Evolutionary conservation across 1,140 invertebrate species (phyloP), one percentile per base, ranked within the genome.

Genomic region (Zaprionus taronus): DNA sequence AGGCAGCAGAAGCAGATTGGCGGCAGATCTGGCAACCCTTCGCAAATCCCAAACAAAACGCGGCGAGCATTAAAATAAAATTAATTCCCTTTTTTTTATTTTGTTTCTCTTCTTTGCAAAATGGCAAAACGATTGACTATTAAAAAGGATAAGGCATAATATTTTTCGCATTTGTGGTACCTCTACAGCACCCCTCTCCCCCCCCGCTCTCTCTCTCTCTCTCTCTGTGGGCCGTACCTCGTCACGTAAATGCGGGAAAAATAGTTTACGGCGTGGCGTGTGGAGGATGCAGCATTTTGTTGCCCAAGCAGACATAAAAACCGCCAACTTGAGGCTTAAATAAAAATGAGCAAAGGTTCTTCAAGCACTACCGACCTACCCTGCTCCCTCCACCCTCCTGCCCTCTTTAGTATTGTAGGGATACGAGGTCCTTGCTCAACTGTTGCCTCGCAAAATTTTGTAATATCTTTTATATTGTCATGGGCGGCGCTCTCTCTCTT

Each of bases 81-180:
- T 89, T 89, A 89, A 89, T 89, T 79, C 69, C 28, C 28, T 24
- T 55, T 49, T 49, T 66, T 34, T 38, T 61, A 56, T 57, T 58
- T 65, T 38, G 4, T 44, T 31, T 17, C 17, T 57, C 24, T 57
- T 36, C 44, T 60, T 63, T 47, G 60, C 51, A 57, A 84, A 89
- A 90, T 90, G 79, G 81, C 72, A 80, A 90, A 89, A 89, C 81
- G 85, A 89, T 89, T 90, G 85, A 89, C 85, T 89, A 89, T 89
- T 89, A 90, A 85, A 89, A 90, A 64, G 85, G 85, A 84, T 90
- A 85, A 89, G 70, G 85, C 79, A 89, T 89, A 84, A 89, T 89
- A 85, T 85, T 89, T 90, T 90, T 85, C 85, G 76, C 85, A 89
- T 89, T 89, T 89, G 84, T 71, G 53, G 26, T 51, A 22, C 9